A percentile compares a stretch with the other conserved stretches of the same genome.
Conservation (phyloP, 2,797 vertebrate genomes). For the Falco columbarius region DNA sequence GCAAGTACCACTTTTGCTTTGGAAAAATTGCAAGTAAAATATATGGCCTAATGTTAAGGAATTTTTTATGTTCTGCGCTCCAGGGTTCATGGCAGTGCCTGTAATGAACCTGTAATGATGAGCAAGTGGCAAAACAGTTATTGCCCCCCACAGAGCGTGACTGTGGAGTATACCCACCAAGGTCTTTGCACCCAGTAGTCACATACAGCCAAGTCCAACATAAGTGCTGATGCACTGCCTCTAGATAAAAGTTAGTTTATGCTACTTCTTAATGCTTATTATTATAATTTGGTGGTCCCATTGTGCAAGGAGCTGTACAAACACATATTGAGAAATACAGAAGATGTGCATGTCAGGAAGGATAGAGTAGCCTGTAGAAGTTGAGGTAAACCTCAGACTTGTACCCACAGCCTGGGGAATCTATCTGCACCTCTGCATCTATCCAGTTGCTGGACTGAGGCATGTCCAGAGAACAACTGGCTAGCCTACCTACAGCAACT, state of each 20-base stretch:
- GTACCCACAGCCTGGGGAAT: not conserved
- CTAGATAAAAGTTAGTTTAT: not conserved
- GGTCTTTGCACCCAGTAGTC: not conserved
- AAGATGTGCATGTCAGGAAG: not conserved
- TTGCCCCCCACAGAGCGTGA: rapidly evolving
- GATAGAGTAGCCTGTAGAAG: not conserved
- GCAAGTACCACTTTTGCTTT: not conserved
- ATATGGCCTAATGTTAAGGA: not conserved
- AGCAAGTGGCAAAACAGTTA: not conserved
- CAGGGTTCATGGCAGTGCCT: not conserved
- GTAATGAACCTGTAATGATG: not conserved
- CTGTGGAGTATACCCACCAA: not conserved
- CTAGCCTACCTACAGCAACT: not conserved
- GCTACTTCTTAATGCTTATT: not conserved
- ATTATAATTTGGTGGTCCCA: not conserved
- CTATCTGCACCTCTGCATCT: not conserved
- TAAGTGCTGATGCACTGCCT: not conserved
- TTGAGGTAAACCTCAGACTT: not conserved
- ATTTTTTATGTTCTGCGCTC: not conserved
- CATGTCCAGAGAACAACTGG: not conserved
- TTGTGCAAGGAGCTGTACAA: not conserved
- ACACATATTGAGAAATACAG: not conserved
- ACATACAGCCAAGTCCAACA: not conserved
- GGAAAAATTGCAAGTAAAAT: not conserved
- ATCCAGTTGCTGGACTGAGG: not conserved